These are phyloP conservation scores for Sarcophaga caerulescens DNA, from an alignment of 2,888 invertebrate genomes.

Conservation along the genomic window DNA sequence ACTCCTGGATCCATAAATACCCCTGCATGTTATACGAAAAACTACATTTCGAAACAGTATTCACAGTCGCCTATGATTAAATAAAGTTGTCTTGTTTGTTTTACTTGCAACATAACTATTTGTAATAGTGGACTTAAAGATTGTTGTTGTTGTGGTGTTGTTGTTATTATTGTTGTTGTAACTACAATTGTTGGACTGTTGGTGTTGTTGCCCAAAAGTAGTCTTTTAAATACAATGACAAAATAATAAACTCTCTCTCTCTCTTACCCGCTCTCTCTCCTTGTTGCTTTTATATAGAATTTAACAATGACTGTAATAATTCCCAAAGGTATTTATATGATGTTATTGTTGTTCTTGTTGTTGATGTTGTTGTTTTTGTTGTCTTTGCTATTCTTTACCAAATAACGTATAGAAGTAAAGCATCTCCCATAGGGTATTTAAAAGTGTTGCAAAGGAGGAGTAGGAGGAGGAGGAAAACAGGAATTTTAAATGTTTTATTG, in stretches of 20 bases:
- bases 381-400: too few species aligned
- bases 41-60: too few species aligned
- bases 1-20: too few species aligned
- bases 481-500: neutral
- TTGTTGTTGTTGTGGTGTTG: neutral
- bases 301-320: slow-evolving; percentile 64
- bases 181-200: neutral
- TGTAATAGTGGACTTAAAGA: too few species aligned
- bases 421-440: neutral
- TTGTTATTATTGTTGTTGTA: neutral
- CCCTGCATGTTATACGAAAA: too few species aligned
- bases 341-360: slow-evolving; percentile 3
- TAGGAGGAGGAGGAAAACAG: neutral
- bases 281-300: slow-evolving; percentile 60
- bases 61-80: too few species aligned
- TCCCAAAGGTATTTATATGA: slow-evolving; percentile 66
- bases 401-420: too few species aligned
- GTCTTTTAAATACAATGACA: slow-evolving; percentile 57
- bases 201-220: slow-evolving; percentile 10
- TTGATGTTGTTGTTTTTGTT: slow-evolving; percentile 11
- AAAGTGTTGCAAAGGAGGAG: neutral
- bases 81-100: neutral
- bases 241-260: slow-evolving; percentile 58
- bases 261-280: too few species aligned
- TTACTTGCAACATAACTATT: neutral